Percentiles rank a stretch among this genome's conserved stretches.
Evolutionary conservation across 2,113 vertebrate genomes (phyloP).

Genomic region (Triplophysa tibetana): DNA sequence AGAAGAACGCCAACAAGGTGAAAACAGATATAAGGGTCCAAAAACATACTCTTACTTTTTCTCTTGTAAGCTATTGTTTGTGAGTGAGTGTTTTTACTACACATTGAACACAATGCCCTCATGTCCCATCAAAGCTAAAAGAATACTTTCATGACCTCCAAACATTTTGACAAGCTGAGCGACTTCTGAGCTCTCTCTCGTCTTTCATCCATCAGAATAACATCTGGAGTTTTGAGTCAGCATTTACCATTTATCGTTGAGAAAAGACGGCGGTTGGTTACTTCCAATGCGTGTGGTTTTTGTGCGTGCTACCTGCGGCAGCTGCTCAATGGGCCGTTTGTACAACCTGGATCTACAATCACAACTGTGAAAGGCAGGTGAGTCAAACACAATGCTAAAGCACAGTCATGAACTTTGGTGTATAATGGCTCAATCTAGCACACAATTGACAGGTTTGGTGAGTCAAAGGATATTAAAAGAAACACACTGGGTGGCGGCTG

Average conservation of each 20-base stretch:
- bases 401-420: constrained; percentile 12
- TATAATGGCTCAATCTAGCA: constrained; percentile 18
- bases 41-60: not conserved
- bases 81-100: constrained; percentile 21
- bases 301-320: constrained; percentile 25
- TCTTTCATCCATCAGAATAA: constrained; percentile 35
- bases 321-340: constrained; percentile 41
- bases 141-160: constrained; percentile 28
- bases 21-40: not conserved
- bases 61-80: constrained; percentile 17
- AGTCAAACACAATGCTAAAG: constrained; percentile 23
- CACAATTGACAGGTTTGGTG: constrained; percentile 36
- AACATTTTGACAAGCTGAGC: constrained; percentile 8
- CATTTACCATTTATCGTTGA: constrained; percentile 17
- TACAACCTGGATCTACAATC: constrained; percentile 32
- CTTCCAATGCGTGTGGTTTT: not conserved
- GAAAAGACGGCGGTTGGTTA: not conserved
- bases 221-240: constrained; percentile 36
- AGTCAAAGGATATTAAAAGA: constrained; percentile 55
- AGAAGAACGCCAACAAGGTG: constrained; percentile 40
- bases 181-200: not conserved
- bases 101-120: constrained; percentile 34
- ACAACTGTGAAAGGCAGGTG: constrained; percentile 33
- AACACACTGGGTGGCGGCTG: constrained; percentile 50
- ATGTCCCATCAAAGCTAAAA: constrained; percentile 6